Conservation (phyloP, 2,113 vertebrate genomes). For the Mandrillus leucophaeus region DNA sequence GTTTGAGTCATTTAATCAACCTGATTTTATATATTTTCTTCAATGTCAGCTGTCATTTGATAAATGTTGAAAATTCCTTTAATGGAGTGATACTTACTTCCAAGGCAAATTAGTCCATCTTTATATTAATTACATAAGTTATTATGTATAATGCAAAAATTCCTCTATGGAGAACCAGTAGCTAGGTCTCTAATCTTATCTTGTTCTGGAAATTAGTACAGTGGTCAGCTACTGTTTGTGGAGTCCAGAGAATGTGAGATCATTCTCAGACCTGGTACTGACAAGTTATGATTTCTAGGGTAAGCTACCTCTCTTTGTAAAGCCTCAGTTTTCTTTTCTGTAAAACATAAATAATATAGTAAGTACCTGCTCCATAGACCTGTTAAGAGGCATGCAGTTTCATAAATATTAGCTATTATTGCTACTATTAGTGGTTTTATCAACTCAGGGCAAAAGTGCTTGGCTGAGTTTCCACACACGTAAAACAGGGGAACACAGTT, state of each 20-base stretch:
- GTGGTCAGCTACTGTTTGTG: not conserved
- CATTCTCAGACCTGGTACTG: not conserved
- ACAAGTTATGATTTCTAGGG: not conserved
- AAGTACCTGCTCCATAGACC: not conserved
- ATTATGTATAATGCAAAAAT: not conserved
- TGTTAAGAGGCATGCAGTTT: not conserved
- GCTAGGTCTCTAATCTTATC: not conserved
- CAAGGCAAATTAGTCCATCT: not conserved
- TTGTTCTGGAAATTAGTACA: not conserved
- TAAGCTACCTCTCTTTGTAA: slow-evolving; percentile 18
- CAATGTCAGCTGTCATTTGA: not conserved
- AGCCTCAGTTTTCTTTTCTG: not conserved
- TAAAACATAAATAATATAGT: not conserved
- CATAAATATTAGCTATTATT: not conserved
- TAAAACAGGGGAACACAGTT: not conserved
- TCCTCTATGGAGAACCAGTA: not conserved
- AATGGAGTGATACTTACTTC: not conserved
- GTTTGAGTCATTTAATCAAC: not conserved
- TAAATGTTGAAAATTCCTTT: not conserved
- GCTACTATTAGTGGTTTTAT: not conserved
- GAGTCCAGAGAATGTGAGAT: not conserved
- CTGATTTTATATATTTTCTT: not conserved
- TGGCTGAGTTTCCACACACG: not conserved
- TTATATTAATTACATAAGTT: not conserved
- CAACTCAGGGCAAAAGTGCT: not conserved